Evolutionary conservation across 1,140 invertebrate genomes (phyloP).

Genomic region (Cyphomyrmex costatus): DNA sequence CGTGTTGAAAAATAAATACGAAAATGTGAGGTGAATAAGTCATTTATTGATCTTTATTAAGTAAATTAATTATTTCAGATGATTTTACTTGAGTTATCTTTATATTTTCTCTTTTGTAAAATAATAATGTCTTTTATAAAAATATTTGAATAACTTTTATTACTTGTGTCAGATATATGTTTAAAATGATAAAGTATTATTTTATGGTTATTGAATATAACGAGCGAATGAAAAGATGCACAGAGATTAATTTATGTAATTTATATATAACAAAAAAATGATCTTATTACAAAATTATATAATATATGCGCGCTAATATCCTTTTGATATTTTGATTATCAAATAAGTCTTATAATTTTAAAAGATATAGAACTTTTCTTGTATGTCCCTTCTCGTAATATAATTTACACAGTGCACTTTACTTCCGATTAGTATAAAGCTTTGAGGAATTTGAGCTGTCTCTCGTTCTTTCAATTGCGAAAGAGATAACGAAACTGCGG

Average conservation of each 20-base stretch:
- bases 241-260: conserved; percentile 1
- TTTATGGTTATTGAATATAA: background rate
- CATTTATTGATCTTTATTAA: background rate
- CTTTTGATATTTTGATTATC: background rate
- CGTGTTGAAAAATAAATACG: background rate
- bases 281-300: background rate
- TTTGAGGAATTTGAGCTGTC: background rate
- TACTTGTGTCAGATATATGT: background rate
- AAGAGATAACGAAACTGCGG: conserved; percentile 44
- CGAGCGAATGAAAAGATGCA: background rate
- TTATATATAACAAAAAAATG: background rate
- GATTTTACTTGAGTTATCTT: background rate
- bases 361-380: background rate
- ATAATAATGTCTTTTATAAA: background rate
- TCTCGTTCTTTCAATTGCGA: background rate
- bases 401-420: background rate
- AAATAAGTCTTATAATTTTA: background rate
- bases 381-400: background rate
- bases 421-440: conserved; percentile 11
- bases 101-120: background rate
- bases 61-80: background rate
- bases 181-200: background rate
- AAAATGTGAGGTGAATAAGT: background rate
- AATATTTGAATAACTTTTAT: background rate
- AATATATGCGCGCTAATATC: background rate